Evolutionary conservation across 2,797 vertebrate genomes (phyloP).

Genomic region (Anolis apletophallus): DNA sequence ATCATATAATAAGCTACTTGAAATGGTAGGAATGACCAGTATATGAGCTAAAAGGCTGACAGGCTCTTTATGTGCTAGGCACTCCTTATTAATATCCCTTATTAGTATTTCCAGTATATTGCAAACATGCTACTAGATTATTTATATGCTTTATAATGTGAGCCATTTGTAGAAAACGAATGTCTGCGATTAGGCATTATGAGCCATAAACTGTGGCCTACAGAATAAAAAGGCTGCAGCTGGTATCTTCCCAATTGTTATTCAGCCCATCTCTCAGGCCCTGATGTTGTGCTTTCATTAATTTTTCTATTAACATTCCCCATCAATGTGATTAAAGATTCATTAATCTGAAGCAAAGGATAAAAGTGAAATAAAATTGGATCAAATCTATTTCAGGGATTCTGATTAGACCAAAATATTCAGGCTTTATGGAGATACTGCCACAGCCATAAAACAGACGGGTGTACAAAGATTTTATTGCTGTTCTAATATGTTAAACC

Average conservation of each 20-base stretch:
- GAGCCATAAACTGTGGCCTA: constrained; percentile 64
- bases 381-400: constrained; percentile 41
- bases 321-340: constrained; percentile 70
- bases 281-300: constrained; percentile 70
- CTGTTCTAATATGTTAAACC: constrained; percentile 52
- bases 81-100: constrained; percentile 16
- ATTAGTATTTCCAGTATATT: constrained; percentile 35
- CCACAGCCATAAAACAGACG: constrained; percentile 28
- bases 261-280: constrained; percentile 48
- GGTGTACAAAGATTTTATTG: constrained; percentile 52
- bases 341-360: constrained; percentile 60
- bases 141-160: constrained; percentile 52
- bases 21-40: not conserved
- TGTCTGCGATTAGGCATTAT: constrained; percentile 65
- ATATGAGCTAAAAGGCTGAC: not conserved
- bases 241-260: constrained; percentile 64
- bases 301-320: constrained; percentile 73
- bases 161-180: constrained; percentile 53
- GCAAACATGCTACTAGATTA: constrained; percentile 49
- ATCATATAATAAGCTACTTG: not conserved
- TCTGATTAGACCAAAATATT: constrained; percentile 33
- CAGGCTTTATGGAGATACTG: constrained; percentile 27
- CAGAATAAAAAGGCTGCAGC: constrained; percentile 56
- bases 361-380: constrained; percentile 53
- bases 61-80: not conserved